Conservation (phyloP, 2,113 vertebrate genomes). For the Ornithorhynchus anatinus region DNA sequence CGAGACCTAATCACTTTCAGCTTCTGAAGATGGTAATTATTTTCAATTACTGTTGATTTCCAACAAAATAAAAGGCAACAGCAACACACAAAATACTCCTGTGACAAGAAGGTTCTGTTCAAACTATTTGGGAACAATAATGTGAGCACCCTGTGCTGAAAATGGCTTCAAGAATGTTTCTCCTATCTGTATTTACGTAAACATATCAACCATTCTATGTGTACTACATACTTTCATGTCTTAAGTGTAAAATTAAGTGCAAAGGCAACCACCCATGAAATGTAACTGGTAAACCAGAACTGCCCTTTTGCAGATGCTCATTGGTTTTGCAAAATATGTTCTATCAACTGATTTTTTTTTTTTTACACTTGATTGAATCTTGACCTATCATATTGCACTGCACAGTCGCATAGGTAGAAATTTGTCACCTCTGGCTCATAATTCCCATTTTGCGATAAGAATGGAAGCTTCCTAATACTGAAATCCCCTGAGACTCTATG, state of each 20-base stretch:
- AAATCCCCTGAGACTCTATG: too few species aligned
- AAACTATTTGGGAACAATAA: too few species aligned
- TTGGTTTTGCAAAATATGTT: slow-evolving; percentile 4
- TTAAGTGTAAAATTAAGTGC: background rate
- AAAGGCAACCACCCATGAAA: background rate
- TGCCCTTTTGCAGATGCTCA: background rate
- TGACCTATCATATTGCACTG: background rate
- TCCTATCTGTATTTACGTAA: background rate
- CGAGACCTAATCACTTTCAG: too few species aligned
- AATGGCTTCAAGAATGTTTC: background rate
- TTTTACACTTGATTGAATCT: slow-evolving; percentile 8
- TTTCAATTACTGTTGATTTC: too few species aligned
- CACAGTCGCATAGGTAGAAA: background rate
- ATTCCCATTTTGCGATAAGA: background rate
- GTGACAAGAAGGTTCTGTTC: too few species aligned
- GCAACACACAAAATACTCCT: too few species aligned
- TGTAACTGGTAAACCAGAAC: background rate
- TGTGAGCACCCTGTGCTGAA: too few species aligned
- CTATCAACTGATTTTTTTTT: background rate
- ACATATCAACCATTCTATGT: background rate
- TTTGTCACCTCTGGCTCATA: background rate
- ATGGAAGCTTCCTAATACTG: background rate
- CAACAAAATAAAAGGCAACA: too few species aligned
- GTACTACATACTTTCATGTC: too few species aligned
- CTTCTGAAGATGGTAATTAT: too few species aligned